Percentiles rank a stretch among this genome's conserved stretches.
These are phyloP conservation scores for Onychostruthus taczanowskii DNA, from an alignment of 2,113 vertebrate species.

Conservation along the genomic window DNA sequence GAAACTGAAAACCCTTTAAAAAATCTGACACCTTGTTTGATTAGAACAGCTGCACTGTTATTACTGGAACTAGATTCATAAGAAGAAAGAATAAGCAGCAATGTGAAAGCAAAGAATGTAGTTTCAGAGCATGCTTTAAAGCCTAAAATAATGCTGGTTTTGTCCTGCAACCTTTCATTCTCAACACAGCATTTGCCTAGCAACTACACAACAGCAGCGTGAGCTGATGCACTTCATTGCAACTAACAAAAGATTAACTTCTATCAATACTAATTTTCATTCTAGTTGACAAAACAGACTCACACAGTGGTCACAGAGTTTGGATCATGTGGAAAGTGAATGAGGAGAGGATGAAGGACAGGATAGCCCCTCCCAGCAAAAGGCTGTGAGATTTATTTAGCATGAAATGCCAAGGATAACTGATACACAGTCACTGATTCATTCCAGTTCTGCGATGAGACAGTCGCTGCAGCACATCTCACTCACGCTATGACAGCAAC, in stretches of 20 bases:
- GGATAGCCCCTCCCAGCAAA: not conserved
- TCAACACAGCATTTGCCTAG: not conserved
- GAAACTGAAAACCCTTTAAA: not conserved
- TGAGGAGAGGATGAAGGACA: not conserved
- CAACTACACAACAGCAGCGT: not conserved
- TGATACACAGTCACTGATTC: not conserved
- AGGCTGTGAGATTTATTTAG: not conserved
- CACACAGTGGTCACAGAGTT: not conserved
- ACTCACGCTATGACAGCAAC: not conserved
- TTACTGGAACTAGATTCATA: not conserved
- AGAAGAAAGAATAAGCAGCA: not conserved
- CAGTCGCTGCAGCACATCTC: not conserved
- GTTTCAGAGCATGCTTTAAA: not conserved
- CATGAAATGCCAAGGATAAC: not conserved
- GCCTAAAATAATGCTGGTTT: not conserved
- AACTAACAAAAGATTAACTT: not conserved
- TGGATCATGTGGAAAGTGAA: not conserved
- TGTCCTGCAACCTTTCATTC: not conserved
- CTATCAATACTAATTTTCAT: not conserved
- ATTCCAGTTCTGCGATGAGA: not conserved
- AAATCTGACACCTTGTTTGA: not conserved
- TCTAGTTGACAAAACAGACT: not conserved
- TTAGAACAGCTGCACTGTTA: not conserved
- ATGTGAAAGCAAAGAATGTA: not conserved
- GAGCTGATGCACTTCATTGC: not conserved